phyloP scores from a whole-genome alignment of 2,888 invertebrate species.

The Nebria brevicollis region DNA sequence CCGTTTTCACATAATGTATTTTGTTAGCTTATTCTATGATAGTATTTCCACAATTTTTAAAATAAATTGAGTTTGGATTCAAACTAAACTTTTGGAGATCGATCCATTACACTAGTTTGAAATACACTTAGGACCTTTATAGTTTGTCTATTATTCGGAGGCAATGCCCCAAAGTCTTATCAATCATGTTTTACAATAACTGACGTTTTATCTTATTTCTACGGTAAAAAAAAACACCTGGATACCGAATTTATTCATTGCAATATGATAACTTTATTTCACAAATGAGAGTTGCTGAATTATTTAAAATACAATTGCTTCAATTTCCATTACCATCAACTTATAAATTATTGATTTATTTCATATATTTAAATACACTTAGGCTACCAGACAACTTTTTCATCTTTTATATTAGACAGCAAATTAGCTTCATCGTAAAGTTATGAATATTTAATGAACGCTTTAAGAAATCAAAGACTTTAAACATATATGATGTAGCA shows the following conservation, averaged over 20 bases:
- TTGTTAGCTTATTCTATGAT: too few species aligned
- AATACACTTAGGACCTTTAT: neutral
- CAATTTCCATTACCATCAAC: neutral
- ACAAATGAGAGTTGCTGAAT: neutral
- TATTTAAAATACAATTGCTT: neutral
- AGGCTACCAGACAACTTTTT: slow-evolving; percentile 4
- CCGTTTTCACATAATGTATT: neutral
- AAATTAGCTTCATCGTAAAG: slow-evolving; percentile 8
- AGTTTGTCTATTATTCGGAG: too few species aligned
- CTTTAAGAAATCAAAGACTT: neutral
- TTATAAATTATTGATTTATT: slow-evolving; percentile 2
- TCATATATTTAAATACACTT: slow-evolving; percentile 9
- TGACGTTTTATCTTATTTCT: neutral
- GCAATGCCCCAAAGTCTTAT: slow-evolving; percentile 7
- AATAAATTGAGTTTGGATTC: neutral
- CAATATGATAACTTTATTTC: neutral
- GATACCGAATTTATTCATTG: neutral
- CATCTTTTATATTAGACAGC: slow-evolving; percentile 11
- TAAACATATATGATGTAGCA: too few species aligned
- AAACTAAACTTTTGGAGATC: neutral
- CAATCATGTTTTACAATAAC: neutral
- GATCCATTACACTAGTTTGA: neutral
- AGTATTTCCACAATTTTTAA: neutral
- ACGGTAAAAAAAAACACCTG: neutral
- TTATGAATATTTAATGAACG: slow-evolving; percentile 8